These are phyloP conservation scores for Alloscopus bannaensis DNA, from an alignment of 2,888 invertebrate species.

Conservation along the genomic window DNA sequence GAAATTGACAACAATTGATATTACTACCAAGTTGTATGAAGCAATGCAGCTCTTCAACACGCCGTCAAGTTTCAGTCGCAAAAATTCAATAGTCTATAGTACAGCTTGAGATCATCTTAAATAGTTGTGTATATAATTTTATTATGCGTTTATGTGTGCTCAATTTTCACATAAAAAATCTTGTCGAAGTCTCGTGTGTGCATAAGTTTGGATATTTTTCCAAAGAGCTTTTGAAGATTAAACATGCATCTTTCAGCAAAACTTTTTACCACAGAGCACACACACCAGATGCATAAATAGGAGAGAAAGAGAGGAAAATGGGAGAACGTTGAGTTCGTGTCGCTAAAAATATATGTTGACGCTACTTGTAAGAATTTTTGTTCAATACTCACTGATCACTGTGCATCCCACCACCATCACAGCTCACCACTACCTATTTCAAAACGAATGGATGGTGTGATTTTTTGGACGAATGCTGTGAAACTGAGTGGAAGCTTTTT, in stretches of 20 bases:
- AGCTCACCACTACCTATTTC: constrained; percentile 19
- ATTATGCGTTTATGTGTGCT: too few relatives aligned
- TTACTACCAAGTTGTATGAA: too few relatives aligned
- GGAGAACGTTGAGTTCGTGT: constrained; percentile 14
- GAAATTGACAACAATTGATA: too few relatives aligned
- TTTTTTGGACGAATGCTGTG: too few relatives aligned
- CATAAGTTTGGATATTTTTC: constrained; percentile 22
- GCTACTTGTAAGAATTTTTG: constrained; percentile 45
- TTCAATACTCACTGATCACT: constrained; percentile 31
- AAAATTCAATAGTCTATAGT: too few relatives aligned
- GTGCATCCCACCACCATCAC: neutral
- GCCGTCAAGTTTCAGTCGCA: too few relatives aligned
- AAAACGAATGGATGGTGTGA: constrained; percentile 23
- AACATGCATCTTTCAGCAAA: constrained; percentile 51
- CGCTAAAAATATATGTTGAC: constrained; percentile 62
- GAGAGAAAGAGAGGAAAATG: too few relatives aligned
- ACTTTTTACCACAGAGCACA: constrained; percentile 25
- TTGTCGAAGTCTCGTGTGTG: too few relatives aligned
- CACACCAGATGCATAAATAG: constrained; percentile 37
- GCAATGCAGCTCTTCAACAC: too few relatives aligned
- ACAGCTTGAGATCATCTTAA: too few relatives aligned
- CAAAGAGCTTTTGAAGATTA: constrained; percentile 34
- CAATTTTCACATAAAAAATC: too few relatives aligned
- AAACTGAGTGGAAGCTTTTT: neutral
- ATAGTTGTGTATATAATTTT: too few relatives aligned